Evolutionary conservation across 2,113 vertebrate species (phyloP), one percentile per base, ranked within the genome.

Genomic region (Choloepus hoffmanni): DNA sequence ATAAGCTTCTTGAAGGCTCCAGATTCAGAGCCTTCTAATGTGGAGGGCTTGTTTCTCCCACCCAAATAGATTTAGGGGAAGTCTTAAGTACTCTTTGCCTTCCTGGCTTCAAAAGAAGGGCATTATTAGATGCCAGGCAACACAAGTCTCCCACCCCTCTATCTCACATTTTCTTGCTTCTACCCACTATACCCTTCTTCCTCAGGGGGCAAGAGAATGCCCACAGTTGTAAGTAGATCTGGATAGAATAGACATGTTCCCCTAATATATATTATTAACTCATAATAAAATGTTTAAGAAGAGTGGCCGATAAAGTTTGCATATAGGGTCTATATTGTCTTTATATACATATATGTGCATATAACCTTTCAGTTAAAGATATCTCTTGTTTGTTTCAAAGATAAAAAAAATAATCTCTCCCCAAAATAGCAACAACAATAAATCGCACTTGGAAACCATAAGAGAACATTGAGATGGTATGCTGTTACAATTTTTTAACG

Each of bases 361-460:
- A n/a, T 30, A 13, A n/a, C 28, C 14, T 81, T 84, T 45, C 62
- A 76, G 28, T 81, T 89, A 91, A 88, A 85, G 94, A 65, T 50
- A 84, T 14, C 8, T 28, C 78, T 79, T 91, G 72, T 79, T 88
- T 65, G 53, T 89, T 92, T 77, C 85, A 95, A 53, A 74, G 68
- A 86, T 45, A 67, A 92, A 90, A 86, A 45, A 74, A 68, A 67
- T 28, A 77, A 74, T 45, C 63, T 67, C 12, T 85, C 23, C 33
- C 81, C 8, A 14, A 78, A 48, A 45, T 67, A 76, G 50, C 4
- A 67, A n/a, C 60, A 78, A 28, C 36, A 85, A 26, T 43, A 74
- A 79, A 23, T 55, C 90, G 16, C 62, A 53, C 90, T 87, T 74
- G 43, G 58, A 94, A 96, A 74, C 45, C 24, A 18, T 70, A 90